phyloP scores from a whole-genome alignment of 2,797 vertebrate species.

The Crocidura indochinensis region DNA sequence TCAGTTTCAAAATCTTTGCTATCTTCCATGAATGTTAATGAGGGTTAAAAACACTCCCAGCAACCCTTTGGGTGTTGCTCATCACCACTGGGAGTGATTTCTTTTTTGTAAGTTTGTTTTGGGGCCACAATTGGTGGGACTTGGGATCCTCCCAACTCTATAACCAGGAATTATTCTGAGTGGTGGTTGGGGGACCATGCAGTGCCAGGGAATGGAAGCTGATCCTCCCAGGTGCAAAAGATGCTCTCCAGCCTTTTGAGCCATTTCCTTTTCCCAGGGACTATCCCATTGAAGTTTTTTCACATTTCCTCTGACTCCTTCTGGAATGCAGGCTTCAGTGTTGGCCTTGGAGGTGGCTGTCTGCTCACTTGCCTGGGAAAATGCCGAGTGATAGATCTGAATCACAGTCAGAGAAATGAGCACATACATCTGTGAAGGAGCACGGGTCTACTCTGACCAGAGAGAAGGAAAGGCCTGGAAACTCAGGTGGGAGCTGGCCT shows the following conservation, averaged over 20 bases:
- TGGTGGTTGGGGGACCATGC: neutral
- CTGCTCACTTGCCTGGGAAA: neutral
- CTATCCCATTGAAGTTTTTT: too few relatives aligned
- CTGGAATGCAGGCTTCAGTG: neutral
- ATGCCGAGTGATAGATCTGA: neutral
- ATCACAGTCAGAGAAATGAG: neutral
- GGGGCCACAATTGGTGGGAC: too few relatives aligned
- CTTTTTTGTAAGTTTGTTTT: neutral
- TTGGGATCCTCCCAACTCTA: too few relatives aligned
- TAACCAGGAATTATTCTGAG: too few relatives aligned
- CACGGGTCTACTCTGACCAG: rapidly evolving
- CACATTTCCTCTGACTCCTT: neutral
- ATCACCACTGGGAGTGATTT: neutral
- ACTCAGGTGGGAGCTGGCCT: neutral
- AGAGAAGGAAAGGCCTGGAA: neutral
- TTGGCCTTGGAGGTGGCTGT: neutral
- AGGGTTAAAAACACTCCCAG: neutral
- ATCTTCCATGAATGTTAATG: neutral
- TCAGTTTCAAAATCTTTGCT: neutral
- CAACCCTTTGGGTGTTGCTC: neutral
- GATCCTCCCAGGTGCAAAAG: neutral
- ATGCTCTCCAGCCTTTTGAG: neutral
- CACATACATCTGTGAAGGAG: neutral
- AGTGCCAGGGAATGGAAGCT: neutral
- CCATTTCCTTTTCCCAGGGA: neutral